A percentile compares a stretch with the other conserved stretches of the same genome.
Conservation (phyloP, 1,140 invertebrate species). For the Rhopalosiphum padi region DNA sequence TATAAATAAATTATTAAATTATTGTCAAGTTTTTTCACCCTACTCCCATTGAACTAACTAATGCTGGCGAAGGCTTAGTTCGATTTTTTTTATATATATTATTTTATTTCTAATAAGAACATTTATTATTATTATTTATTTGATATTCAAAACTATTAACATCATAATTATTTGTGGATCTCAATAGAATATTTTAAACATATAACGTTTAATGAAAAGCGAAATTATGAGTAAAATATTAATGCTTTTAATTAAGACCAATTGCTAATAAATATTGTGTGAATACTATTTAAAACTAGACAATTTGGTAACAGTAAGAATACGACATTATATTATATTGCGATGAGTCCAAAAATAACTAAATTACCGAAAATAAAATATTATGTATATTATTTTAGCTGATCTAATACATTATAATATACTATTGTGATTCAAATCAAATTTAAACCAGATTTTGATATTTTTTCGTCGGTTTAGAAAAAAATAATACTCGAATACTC, state of each 20-base stretch:
- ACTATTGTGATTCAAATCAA: background rate
- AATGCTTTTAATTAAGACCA: background rate
- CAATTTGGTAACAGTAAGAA: background rate
- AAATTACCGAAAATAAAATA: background rate
- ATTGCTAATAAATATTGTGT: too few species aligned
- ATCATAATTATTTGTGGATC: background rate
- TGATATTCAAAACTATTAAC: background rate
- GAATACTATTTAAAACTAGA: background rate
- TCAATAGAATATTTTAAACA: background rate
- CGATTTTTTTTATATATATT: too few species aligned
- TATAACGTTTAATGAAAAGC: background rate
- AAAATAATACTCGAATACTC: background rate
- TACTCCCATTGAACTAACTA: too few species aligned
- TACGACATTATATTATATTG: too few species aligned
- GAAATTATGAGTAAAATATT: background rate
- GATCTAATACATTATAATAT: background rate
- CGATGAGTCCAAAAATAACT: background rate
- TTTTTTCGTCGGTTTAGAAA: background rate
- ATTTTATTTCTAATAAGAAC: background rate
- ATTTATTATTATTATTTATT: background rate
- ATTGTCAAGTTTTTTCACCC: too few species aligned
- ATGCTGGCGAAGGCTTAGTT: too few species aligned
- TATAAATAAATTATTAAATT: background rate
- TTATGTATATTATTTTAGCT: background rate
- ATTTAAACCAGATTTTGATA: background rate